Base-by-base conservation (phyloP, 2,888 invertebrate species). In the Acrocyrtus sp. region DNA sequence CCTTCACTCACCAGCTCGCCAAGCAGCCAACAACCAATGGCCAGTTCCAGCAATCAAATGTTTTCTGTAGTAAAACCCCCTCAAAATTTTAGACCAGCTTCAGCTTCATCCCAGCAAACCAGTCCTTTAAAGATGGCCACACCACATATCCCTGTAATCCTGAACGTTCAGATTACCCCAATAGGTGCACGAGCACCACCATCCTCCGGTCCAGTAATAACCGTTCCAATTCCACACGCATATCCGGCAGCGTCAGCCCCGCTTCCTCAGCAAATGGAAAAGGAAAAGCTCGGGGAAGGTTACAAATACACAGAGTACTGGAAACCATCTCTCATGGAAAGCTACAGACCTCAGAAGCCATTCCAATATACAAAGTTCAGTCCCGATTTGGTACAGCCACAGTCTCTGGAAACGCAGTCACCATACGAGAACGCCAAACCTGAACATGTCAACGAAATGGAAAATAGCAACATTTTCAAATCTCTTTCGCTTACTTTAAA, bases 131-230 rank as follows among this genome's bases (percentile, higher is more conserved):
- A 2, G 21, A 12, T 15, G 15, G 29, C 6, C 4, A 8, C 19
- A 8, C 21, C 53, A 8, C 26, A 21, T 12, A 3, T 54, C 17
- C 45, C 53, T 22, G 8, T 65, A n/a, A 65, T 65, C 22, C 54
- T 65, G 1, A 65, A 65, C 17, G 45, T 65, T 17, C 43, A 65
- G 22, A 65, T 65, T 17, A 54, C 19, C 6, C 63, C 51, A 26
- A 19, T 43, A 12, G 17, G 24, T 1, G n/a, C 53, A 27, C n/a
- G n/a, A n/a, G n/a, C n/a, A n/a, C 1, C 34, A 41, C 26, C 15
- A 12, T 12, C 24, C 27, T n/a, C 3, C 22, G 43, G 19, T 1
- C 62, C 48, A n/a, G 45, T 41, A 17, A 47, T 45, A 29, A 29
- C 10, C 24, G 12, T 48, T 1, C 48, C 60, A 1, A 39, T 15